Evolutionary conservation across 2,113 vertebrate species (phyloP).

Genomic region (Percina caprodes): DNA sequence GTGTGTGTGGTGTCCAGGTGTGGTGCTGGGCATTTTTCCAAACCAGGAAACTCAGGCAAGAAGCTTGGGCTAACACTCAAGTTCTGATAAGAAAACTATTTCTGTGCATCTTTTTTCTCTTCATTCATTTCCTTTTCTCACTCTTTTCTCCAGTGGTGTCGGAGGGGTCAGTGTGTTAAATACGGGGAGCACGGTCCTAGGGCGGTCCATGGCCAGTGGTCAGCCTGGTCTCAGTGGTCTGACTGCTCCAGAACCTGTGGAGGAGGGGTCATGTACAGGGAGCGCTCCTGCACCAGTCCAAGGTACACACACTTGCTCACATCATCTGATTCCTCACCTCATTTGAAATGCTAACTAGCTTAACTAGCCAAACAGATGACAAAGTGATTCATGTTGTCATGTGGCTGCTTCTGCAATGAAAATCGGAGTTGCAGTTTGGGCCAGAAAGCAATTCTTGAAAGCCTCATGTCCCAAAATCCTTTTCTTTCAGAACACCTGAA

Average conservation of each 20-base stretch:
- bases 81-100: slow-evolving; percentile 52
- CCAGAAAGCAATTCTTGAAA: slow-evolving; percentile 60
- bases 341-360: slow-evolving; percentile 17
- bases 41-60: slow-evolving; percentile 48
- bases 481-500: slow-evolving; percentile 71
- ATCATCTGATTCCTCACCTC: slow-evolving; percentile 38
- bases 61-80: slow-evolving; percentile 25
- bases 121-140: slow-evolving; percentile 18
- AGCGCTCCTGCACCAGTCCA: slow-evolving; percentile 93
- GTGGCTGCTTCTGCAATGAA: slow-evolving; percentile 27
- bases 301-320: slow-evolving; percentile 83
- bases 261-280: slow-evolving; percentile 90
- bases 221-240: slow-evolving; percentile 92
- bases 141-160: slow-evolving; percentile 90
- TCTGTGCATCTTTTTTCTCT: slow-evolving; percentile 19
- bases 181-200: slow-evolving; percentile 92
- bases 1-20: slow-evolving; percentile 69
- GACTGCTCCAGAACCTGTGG: slow-evolving; percentile 96
- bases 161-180: slow-evolving; percentile 94
- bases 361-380: slow-evolving; percentile 50
- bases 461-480: slow-evolving; percentile 38
- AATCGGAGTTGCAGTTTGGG: slow-evolving; percentile 18
- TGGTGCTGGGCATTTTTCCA: slow-evolving; percentile 68
- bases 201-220: slow-evolving; percentile 94
- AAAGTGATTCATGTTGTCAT: slow-evolving; percentile 56